Evolutionary conservation across 2,797 vertebrate species (phyloP), one percentile per base, ranked within the genome.

Genomic region (Arctocebus calabarensis): DNA sequence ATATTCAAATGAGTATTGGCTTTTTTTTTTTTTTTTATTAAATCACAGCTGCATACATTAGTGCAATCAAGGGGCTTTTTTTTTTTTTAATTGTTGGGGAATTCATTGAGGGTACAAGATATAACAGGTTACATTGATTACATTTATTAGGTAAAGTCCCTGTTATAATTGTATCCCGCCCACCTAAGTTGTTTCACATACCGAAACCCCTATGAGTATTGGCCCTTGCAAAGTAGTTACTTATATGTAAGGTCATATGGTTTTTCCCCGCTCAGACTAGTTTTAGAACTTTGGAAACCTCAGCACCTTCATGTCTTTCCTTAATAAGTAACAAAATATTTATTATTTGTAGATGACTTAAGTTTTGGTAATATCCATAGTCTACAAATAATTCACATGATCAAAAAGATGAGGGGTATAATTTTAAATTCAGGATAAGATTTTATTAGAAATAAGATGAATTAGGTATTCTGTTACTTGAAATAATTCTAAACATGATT

Each of bases 271-370:
- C 57, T 89, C n/a, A 55, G 6, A 88, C 64, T 90, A 45, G 34
- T 87, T 74, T 93, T 77, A 75, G 48, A 88, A 81, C 29, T 91
- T 91, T 87, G 68, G 88, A 94, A 97, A 93, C n/a, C 40, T 93
- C 20, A 90, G 19, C 34, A 81, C 34, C 7, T 93, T 61, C 40
- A 29, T 78, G 8, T 88, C 68, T 86, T 2, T 90, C 37, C 43
- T 75, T 59, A 90, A 16, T 74, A 89, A 86, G 25, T 55, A 90
- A 66, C 37, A 87, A 87, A 94, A 55, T 84, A 84, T 73, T 74
- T 96, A 40, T 45, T 87, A 45, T 93, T 97, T 77, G 70, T 73
- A 83, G 12, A 29, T 91, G 84, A 14, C 75, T 94, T 81, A 43
- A 34, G 40, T 37, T 90, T 97, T 82, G 48, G 45, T 61, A 55